These are phyloP conservation scores for Acanthosoma haemorrhoidale DNA, from an alignment of 2,888 invertebrate genomes.

Conservation along the genomic window DNA sequence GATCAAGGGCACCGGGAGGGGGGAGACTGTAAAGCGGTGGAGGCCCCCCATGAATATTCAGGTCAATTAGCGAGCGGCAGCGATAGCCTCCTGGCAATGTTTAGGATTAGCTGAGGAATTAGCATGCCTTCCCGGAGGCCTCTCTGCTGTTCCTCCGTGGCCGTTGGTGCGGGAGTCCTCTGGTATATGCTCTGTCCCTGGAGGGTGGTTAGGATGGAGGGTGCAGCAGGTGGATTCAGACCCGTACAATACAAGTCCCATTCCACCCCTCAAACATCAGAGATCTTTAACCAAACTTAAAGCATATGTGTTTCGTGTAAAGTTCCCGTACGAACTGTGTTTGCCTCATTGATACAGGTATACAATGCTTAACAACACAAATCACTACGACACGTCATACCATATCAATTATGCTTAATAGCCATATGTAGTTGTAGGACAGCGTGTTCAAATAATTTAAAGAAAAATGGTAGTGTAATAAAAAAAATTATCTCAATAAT, in stretches of 20 bases:
- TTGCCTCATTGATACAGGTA: too few species aligned
- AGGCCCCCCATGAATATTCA: slow-evolving; percentile 11
- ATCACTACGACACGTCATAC: too few species aligned
- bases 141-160: not conserved
- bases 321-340: too few species aligned
- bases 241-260: not conserved
- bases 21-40: not conserved
- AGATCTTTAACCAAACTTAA: too few species aligned
- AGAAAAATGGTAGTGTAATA: too few species aligned
- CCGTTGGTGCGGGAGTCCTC: not conserved
- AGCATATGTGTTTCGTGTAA: too few species aligned
- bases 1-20: not conserved
- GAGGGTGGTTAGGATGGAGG: not conserved
- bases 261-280: too few species aligned
- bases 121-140: not conserved
- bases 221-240: not conserved
- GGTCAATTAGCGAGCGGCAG: not conserved
- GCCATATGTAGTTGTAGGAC: too few species aligned
- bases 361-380: too few species aligned
- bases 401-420: too few species aligned
- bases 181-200: not conserved
- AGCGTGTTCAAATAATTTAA: too few species aligned
- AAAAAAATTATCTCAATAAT: too few species aligned
- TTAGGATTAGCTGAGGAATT: not conserved
- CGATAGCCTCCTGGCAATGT: slow-evolving; percentile 1